Evolutionary conservation across 2,797 vertebrate genomes (phyloP).

Genomic region (Helarctos malayanus): DNA sequence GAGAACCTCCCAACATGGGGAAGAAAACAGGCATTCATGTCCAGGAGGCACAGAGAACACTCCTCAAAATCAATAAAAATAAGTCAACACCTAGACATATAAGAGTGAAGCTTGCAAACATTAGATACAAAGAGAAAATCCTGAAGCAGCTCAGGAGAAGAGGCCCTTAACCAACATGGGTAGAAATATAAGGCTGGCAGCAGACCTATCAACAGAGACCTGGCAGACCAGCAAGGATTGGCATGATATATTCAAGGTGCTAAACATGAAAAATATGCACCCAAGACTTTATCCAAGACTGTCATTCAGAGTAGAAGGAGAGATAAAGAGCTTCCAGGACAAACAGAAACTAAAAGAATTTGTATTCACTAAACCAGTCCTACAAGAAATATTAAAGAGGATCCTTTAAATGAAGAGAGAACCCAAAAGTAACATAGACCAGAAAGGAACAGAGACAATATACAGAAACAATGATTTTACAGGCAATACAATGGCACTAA

Average conservation of each 20-base stretch:
- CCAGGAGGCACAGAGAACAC: background rate
- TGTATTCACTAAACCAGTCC: too few relatives aligned
- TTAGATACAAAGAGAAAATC: background rate
- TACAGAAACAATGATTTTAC: background rate
- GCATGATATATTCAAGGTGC: background rate
- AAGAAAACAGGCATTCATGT: background rate
- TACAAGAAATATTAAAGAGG: too few relatives aligned
- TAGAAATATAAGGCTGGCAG: background rate
- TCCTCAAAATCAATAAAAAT: background rate
- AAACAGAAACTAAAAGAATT: too few relatives aligned
- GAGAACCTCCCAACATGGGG: background rate
- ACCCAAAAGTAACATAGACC: background rate
- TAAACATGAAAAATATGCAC: too few relatives aligned
- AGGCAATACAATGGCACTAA: background rate
- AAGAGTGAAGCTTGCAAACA: too few relatives aligned
- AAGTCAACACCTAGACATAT: background rate
- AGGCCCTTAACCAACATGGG: too few relatives aligned
- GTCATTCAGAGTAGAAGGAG: too few relatives aligned
- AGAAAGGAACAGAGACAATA: background rate
- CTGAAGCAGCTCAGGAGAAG: background rate
- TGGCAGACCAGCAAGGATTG: background rate
- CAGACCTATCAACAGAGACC: background rate
- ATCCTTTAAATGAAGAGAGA: too few relatives aligned
- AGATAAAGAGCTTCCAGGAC: too few relatives aligned
- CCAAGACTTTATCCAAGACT: too few relatives aligned